phyloP scores from a whole-genome alignment of 92 coral and sea anemone genomes.

The Meandrina meandrites region DNA sequence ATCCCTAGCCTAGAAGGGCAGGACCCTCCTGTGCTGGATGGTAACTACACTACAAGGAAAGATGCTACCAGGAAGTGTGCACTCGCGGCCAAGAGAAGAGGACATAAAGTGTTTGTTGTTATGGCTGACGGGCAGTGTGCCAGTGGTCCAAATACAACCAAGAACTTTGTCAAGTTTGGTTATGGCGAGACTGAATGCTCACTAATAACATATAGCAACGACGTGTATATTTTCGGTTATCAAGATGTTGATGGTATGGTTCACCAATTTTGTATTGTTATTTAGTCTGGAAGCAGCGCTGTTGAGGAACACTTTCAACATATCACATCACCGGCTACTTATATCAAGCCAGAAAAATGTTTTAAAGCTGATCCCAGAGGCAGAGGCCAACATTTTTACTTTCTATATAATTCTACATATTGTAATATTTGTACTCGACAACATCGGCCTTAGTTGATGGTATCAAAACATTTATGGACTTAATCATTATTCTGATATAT shows the following conservation, averaged over 20 bases:
- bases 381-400: too few species aligned
- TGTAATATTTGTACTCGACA: too few species aligned
- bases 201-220: not conserved
- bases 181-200: not conserved
- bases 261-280: not conserved
- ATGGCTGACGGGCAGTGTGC: slow-evolving; percentile 19
- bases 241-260: not conserved
- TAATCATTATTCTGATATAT: too few species aligned
- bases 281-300: not conserved
- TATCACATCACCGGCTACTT: too few species aligned
- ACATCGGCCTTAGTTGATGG: too few species aligned
- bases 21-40: slow-evolving; percentile 34
- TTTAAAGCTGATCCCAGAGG: too few species aligned
- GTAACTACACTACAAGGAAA: not conserved
- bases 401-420: too few species aligned
- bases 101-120: slow-evolving; percentile 9
- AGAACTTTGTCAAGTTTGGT: not conserved
- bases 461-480: too few species aligned
- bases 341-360: too few species aligned
- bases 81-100: not conserved
- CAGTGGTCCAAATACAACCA: not conserved
- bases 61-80: not conserved
- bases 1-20: slow-evolving; percentile 20
- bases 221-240: not conserved
- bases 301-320: too few species aligned